Base-by-base conservation (phyloP, 2,113 vertebrate genomes). In the Platysternon megacephalum region DNA sequence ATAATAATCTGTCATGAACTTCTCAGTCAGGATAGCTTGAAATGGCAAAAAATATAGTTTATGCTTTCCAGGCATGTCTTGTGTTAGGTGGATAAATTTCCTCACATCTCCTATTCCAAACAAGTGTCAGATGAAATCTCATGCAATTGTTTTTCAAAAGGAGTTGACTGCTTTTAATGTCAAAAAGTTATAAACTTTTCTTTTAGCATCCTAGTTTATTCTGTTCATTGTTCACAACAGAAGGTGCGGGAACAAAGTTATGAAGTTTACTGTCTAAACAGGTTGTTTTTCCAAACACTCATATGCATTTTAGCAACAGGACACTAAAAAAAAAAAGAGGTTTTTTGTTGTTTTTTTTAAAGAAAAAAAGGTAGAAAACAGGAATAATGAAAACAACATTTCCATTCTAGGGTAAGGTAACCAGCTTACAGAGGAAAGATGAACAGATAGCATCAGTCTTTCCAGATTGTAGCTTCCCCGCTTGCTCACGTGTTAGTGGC, bases 241-340 rank as follows among this genome's bases (percentile, higher is more conserved):
- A 89, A 97, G 89, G 94, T 85, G 87, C 22, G 65, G 86, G 32
- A 91, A 83, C 83, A 94, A 94, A 96, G 83, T 85, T 35, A 46
- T 42, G 65, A 95, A 93, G 44, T 95, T 95, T 56, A 28, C 42
- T 82, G 85, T 74, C 52, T 87, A 89, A 97, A 92, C 49, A 74
- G 49, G n/a, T 94, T 94, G n/a, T 88, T 97, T 94, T 93, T 42
- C 65, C 86, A 89, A 92, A 91, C 78, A 88, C 35, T n/a, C 74
- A 39, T 68, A 6, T 87, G 44, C 61, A 84, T 61, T 87, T 95
- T 89, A n/a, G 56, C 95, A 96, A 79, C 1, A 55, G 29, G 0
- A 11, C 5, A 76, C 35, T 24, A 86, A 88, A 85, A 93, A 86
- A 88, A 85, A 93, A 29, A 5, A 44, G 0, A 0, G 39, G 49